Evolutionary conservation across 2,888 invertebrate species (phyloP), one percentile per base, ranked within the genome.

Genomic region (Ommatoiulus sabulosus): DNA sequence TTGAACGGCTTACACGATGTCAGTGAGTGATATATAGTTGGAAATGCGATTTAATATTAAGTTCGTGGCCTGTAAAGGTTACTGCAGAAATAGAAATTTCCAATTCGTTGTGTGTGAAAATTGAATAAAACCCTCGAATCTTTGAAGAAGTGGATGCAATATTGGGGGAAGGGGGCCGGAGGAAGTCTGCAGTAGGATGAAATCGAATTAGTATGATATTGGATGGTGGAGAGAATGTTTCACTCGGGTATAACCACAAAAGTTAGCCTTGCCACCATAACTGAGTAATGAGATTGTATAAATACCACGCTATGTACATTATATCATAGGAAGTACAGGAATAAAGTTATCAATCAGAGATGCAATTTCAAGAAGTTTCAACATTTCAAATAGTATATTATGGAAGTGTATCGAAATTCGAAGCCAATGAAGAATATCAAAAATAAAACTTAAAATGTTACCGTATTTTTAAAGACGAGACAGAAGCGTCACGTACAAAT

Each of bases 111-210:
- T 72, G 72, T 72, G 72, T 72, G 72, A 72, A 72, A 72, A 72
- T 72, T 72, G 72, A 72, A 72, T 72, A 72, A 72, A 72, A 24
- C 24, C 72, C 72, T 72, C 72, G 72, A 72, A 72, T 72, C 72
- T n/a, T 72, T 72, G 1, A 24, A 72, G 72, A 7, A 72, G 72
- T 72, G 72, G 72, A 72, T 72, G 52, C 15, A 52, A 52, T 15
- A 52, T 52, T 8, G 72, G 72, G 8, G 46, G 46, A 46, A 46
- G 46, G 46, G 72, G 72, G 20, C 24, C 57, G 24, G 72, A 72
- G 72, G 3, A 72, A 24, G 72, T 72, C 24, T 5, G 24, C 72
- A 72, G 17, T 24, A 72, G 24, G 24, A 72, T 72, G 72, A 72
- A 72, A 72, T 72, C 72, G 24, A 72, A 72, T 72, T 72, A 63